A percentile compares a stretch with the other conserved stretches of the same genome.
Conservation (phyloP, 2,888 invertebrate species). For the Eristalis tenax region DNA sequence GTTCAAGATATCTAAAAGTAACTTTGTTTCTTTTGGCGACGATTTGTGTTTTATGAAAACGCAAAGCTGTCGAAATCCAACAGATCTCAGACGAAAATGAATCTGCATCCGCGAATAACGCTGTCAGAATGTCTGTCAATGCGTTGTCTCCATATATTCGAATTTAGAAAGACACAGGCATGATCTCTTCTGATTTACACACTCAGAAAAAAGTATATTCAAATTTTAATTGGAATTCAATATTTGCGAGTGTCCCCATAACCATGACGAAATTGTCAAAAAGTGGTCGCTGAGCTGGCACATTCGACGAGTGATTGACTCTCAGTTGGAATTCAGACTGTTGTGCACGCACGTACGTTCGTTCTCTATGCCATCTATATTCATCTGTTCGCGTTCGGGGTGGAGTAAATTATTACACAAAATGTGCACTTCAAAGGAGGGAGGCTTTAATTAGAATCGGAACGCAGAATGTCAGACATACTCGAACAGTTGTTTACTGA, state of each 20-base stretch:
- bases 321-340: background rate
- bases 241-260: conserved; percentile 23
- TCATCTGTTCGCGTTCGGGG: background rate
- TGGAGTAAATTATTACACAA: background rate
- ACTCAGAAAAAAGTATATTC: background rate
- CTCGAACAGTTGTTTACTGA: too few relatives aligned
- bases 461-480: too few relatives aligned
- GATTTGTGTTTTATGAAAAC: conserved; percentile 31
- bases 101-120: conserved; percentile 15
- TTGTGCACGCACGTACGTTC: background rate
- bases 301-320: background rate
- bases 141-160: background rate
- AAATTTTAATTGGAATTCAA: conserved; percentile 27
- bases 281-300: background rate
- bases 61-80: conserved; percentile 31
- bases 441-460: background rate
- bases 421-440: background rate
- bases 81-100: conserved; percentile 27
- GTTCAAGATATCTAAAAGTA: background rate
- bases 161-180: background rate
- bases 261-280: conserved; percentile 7
- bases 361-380: background rate
- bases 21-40: conserved; percentile 41
- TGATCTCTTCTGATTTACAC: background rate
- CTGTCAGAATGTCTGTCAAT: background rate